phyloP scores from a whole-genome alignment of 2,113 vertebrate species.

The Symphodus melops region DNA sequence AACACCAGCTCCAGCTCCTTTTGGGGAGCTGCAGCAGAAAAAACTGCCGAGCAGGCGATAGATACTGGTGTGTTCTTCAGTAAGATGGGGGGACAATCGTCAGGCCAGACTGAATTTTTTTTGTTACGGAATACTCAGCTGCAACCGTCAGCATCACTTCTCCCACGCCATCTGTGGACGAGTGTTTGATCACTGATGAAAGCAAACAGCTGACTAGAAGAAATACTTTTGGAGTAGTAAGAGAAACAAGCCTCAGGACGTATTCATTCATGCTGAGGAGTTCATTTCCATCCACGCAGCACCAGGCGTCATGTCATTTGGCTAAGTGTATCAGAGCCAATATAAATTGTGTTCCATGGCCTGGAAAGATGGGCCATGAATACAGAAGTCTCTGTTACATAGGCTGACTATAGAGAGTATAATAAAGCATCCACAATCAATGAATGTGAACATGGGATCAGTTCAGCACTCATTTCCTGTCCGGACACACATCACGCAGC shows the following conservation, averaged over 20 bases:
- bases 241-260: constrained; percentile 50
- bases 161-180: constrained; percentile 66
- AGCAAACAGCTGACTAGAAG: constrained; percentile 64
- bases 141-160: constrained; percentile 54
- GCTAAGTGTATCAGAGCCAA: constrained; percentile 48
- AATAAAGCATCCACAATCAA: constrained; percentile 73
- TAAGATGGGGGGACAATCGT: constrained; percentile 43
- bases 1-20: constrained; percentile 44
- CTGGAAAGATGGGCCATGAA: constrained; percentile 46
- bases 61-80: constrained; percentile 46
- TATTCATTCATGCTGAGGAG: constrained; percentile 60
- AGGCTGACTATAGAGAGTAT: constrained; percentile 35
- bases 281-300: constrained; percentile 59
- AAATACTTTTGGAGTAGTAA: constrained; percentile 43
- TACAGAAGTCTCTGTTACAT: constrained; percentile 44
- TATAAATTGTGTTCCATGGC: not conserved
- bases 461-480: constrained; percentile 48
- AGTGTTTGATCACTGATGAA: constrained; percentile 72
- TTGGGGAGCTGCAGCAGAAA: constrained; percentile 58
- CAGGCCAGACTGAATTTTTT: constrained; percentile 71
- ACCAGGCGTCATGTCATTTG: constrained; percentile 61
- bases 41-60: constrained; percentile 49
- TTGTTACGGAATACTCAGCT: constrained; percentile 62
- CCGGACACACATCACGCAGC: constrained; percentile 72
- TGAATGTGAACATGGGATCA: constrained; percentile 62